phyloP scores from a whole-genome alignment of 1,140 invertebrate genomes.

The Brachionus calyciflorus region DNA sequence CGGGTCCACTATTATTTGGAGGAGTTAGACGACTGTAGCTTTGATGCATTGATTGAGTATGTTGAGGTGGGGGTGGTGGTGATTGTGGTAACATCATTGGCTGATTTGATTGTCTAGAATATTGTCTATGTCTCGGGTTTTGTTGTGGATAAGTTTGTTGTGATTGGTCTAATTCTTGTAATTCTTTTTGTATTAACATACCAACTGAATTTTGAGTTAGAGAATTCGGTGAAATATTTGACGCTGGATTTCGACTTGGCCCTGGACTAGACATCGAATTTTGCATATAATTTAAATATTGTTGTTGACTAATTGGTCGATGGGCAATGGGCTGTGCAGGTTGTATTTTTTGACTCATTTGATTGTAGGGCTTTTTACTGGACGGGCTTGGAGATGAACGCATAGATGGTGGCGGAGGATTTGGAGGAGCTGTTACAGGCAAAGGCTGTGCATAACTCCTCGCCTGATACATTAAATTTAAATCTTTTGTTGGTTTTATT shows the following conservation, averaged over 20 bases:
- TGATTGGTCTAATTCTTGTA: constrained; percentile 5
- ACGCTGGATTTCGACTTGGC: background rate
- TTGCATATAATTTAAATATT: background rate
- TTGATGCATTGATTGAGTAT: background rate
- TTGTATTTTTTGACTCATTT: background rate
- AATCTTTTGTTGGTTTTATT: background rate
- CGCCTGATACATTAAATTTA: constrained; percentile 6
- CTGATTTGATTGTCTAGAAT: background rate
- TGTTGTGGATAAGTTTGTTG: background rate
- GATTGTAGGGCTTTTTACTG: background rate
- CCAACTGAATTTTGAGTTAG: background rate
- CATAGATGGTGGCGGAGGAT: background rate
- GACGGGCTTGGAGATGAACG: background rate
- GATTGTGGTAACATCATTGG: background rate
- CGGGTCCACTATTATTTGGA: background rate
- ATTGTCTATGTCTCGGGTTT: background rate
- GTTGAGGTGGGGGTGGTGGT: background rate
- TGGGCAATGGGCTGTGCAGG: background rate
- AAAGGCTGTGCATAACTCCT: constrained; percentile 12
- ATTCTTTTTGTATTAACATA: constrained; percentile 26
- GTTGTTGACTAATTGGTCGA: background rate
- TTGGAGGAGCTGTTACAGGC: too few species aligned
- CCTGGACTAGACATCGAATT: background rate
- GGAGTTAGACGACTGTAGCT: too few species aligned
- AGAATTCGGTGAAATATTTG: background rate